Evolutionary conservation across 2,113 vertebrate species (phyloP).

Genomic region (Leptodactylus fuscus): DNA sequence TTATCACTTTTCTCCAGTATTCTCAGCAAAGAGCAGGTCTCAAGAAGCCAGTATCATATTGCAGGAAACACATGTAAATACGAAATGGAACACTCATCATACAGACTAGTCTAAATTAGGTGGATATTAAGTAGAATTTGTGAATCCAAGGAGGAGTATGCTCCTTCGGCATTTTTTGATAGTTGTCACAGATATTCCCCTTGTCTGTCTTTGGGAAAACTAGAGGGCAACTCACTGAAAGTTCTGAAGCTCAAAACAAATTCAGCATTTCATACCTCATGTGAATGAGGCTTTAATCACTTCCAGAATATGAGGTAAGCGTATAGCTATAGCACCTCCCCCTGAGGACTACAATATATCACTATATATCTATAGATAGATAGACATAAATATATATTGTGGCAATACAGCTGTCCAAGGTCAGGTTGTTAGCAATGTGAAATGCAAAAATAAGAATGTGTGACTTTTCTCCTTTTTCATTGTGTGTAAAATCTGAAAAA

Average conservation of each 20-base stretch:
- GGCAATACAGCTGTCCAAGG: too few species aligned
- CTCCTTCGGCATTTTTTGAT: not conserved
- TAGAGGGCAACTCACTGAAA: slow-evolving; percentile 25
- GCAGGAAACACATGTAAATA: not conserved
- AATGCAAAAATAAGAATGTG: too few species aligned
- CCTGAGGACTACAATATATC: too few species aligned
- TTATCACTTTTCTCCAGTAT: too few species aligned
- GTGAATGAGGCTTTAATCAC: not conserved
- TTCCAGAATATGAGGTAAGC: too few species aligned
- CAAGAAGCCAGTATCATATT: not conserved
- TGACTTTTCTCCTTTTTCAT: too few species aligned
- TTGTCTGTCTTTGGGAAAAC: slow-evolving; percentile 8
- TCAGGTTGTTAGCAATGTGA: too few species aligned
- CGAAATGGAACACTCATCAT: too few species aligned
- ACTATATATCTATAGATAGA: too few species aligned
- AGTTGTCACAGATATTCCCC: not conserved
- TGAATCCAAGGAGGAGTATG: not conserved
- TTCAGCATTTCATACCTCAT: slow-evolving; percentile 33
- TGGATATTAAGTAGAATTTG: not conserved
- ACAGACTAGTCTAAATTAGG: not conserved
- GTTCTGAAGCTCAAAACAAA: slow-evolving; percentile 19
- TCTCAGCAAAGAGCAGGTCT: not conserved
- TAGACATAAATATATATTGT: too few species aligned
- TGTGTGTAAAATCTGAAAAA: too few species aligned
- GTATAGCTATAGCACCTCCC: too few species aligned